Percentiles rank a stretch among this genome's conserved stretches.
phyloP scores from a whole-genome alignment of 2,797 vertebrate genomes.

The Pseudomugil tenellus region DNA sequence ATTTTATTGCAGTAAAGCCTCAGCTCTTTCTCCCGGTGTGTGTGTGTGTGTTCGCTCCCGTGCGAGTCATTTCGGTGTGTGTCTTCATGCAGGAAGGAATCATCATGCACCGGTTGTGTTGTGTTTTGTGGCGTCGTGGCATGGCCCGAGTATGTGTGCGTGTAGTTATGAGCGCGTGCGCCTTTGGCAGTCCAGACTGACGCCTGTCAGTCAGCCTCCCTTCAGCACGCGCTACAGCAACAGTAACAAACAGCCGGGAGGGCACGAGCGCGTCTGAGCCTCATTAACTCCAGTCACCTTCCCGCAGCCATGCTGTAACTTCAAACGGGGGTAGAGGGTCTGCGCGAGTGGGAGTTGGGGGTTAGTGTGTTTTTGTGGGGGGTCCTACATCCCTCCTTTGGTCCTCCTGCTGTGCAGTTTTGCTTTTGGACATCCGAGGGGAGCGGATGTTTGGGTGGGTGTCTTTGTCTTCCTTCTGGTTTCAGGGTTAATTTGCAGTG shows the following conservation, averaged over 20 bases:
- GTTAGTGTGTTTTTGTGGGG: neutral
- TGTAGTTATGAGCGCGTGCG: constrained; percentile 8
- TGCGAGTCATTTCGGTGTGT: neutral
- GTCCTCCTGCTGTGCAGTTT: neutral
- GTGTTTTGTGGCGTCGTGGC: neutral
- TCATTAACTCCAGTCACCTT: constrained; percentile 2
- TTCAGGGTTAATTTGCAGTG: constrained; percentile 6
- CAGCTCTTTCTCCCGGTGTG: neutral
- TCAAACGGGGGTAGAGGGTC: neutral
- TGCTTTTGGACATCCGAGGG: neutral
- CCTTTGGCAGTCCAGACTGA: constrained; percentile 7
- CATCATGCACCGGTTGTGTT: neutral
- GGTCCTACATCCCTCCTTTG: neutral
- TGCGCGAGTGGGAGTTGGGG: neutral
- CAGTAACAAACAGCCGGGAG: neutral
- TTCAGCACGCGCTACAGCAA: neutral
- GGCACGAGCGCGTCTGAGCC: neutral
- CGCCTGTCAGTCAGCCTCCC: constrained; percentile 17
- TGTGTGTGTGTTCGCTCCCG: neutral
- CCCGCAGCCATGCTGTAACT: constrained; percentile 9
- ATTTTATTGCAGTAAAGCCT: constrained; percentile 2
- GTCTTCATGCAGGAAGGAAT: neutral
- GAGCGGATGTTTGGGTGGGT: constrained; percentile 7
- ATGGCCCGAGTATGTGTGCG: too few relatives aligned
- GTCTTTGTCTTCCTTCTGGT: constrained; percentile 24